Evolutionary conservation across 1,140 invertebrate genomes (phyloP), one percentile per base, ranked within the genome.

Genomic region (Eciton burchellii): DNA sequence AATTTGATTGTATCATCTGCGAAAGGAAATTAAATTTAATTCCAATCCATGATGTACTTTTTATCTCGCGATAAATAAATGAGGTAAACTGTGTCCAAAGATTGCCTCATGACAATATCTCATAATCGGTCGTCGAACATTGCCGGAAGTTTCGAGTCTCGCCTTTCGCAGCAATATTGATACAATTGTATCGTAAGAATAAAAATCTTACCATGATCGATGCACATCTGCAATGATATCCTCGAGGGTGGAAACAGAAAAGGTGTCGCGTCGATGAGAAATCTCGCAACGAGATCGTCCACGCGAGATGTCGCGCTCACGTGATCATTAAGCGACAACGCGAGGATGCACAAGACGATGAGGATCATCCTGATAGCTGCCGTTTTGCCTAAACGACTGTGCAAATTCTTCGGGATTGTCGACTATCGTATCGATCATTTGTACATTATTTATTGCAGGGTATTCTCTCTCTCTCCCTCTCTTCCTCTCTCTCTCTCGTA

Each of bases 141-240:
- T 43, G 43, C 1, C 6, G 49, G 52, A 62, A 74, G 35, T 56
- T 72, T 59, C 5, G 1, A 63, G 4, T 8, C 9, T 0, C 29
- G 2, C 3, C 8, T 35, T 24, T 26, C 12, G 0, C 9, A 6
- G 19, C 4, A 0, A 16, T 19, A 49, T 29, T 8, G 19, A 74
- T 24, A 62, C n/a, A 35, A 6, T 5, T 29, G 62, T 41, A 63
- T 29, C 6, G 62, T 14, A 0, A 54, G 16, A 14, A 54, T 11
- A 6, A 79, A 68, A 79, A 45, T 79, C 74, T 86, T 54, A 89
- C 89, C 86, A 63, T 81, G 12, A 0, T 56, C 41, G 11, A 71
- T 26, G 43, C 90, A 91, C 43, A 90, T 57, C 41, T 88, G 84
- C 24, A 70, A 63, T n/a, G 87, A 87, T 4, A 91, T 21, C 3